A percentile compares a stretch with the other conserved stretches of the same genome.
Conservation (phyloP, 2,888 invertebrate genomes). For the Steromphala cineraria region DNA sequence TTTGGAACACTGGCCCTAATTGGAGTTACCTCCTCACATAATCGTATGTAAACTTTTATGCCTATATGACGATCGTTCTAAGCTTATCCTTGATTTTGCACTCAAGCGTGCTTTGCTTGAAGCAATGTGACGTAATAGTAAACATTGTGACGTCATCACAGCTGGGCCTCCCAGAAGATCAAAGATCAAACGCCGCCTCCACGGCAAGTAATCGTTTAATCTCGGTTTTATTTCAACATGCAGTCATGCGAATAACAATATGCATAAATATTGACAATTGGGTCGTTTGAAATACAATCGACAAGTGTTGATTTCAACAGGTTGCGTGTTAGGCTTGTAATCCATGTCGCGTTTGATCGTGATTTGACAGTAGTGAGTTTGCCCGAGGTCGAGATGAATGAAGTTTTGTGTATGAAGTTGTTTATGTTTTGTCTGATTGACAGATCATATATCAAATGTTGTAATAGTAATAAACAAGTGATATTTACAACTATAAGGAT, state of each 20-base stretch:
- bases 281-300: slow-evolving; percentile 10
- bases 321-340: neutral
- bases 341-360: neutral
- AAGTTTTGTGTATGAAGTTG: neutral
- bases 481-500: too few species aligned
- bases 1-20: too few species aligned
- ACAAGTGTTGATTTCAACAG: slow-evolving; percentile 1
- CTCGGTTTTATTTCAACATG: slow-evolving; percentile 9
- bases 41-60: too few species aligned
- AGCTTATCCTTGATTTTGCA: too few species aligned
- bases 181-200: neutral
- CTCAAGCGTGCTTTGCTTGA: neutral
- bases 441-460: too few species aligned
- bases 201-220: neutral
- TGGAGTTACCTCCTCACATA: too few species aligned
- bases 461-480: too few species aligned
- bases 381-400: neutral
- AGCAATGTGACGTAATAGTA: neutral
- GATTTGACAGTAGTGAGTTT: neutral
- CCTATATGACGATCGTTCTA: too few species aligned
- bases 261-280: slow-evolving; percentile 12
- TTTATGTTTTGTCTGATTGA: neutral
- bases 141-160: slow-evolving; percentile 1
- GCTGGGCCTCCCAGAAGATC: slow-evolving; percentile 1
- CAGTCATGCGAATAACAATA: neutral